Evolutionary conservation across 2,113 vertebrate species (phyloP).

Genomic region (Corydoras maculifer): DNA sequence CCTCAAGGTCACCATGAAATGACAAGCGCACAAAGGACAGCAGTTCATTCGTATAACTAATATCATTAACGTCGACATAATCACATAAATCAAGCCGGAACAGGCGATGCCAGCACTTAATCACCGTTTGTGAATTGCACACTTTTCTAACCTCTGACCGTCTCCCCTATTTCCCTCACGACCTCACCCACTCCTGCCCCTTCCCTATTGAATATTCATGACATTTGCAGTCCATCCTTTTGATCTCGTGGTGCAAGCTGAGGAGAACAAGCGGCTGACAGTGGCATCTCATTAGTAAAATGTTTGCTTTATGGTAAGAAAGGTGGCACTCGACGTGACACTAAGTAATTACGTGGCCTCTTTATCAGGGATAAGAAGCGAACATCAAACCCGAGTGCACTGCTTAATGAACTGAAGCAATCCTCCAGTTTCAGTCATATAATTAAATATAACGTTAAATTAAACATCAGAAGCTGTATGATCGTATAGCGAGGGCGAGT

Average conservation of each 20-base stretch:
- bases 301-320: constrained; percentile 22
- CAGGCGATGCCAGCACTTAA: constrained; percentile 25
- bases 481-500: too few species aligned
- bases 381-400: constrained; percentile 13
- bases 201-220: constrained; percentile 39
- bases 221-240: constrained; percentile 19
- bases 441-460: background rate
- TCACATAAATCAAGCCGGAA: background rate
- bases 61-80: background rate
- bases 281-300: constrained; percentile 38
- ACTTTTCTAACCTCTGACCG: constrained; percentile 30
- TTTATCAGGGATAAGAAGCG: background rate
- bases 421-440: background rate
- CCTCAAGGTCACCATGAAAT: too few species aligned
- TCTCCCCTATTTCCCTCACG: constrained; percentile 15
- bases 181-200: constrained; percentile 11
- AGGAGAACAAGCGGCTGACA: constrained; percentile 14
- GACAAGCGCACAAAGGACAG: background rate
- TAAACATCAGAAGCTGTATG: background rate
- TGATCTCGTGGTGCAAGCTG: constrained; percentile 36
- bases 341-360: constrained; percentile 20
- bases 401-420: background rate
- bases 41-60: background rate
- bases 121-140: constrained; percentile 23
- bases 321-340: constrained; percentile 31